Conservation (phyloP, 2,113 vertebrate species). For the Calyptommatus sinebrachiatus region DNA sequence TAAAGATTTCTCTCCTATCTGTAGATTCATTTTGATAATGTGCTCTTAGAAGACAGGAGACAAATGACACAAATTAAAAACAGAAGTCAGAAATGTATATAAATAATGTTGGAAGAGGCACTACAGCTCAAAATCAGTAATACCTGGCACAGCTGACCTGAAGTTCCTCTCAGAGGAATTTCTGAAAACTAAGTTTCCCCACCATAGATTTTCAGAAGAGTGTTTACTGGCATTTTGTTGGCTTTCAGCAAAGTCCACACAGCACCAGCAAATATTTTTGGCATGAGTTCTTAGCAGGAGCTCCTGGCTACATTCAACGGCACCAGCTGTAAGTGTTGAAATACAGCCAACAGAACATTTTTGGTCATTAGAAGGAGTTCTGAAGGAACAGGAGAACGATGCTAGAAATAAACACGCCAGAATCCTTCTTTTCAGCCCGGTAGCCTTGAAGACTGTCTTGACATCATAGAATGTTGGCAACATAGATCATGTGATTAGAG, state of each 20-base stretch:
- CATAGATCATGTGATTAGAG: neutral
- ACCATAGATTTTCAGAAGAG: no score
- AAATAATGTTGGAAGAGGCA: neutral
- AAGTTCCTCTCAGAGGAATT: no score
- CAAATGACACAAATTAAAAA: neutral
- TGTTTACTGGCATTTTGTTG: no score
- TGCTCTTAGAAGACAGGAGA: neutral
- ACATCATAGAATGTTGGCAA: conserved; percentile 5
- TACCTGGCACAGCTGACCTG: no score
- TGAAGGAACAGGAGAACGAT: neutral
- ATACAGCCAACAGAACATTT: no score
- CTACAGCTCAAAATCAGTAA: neutral
- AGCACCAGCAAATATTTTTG: no score
- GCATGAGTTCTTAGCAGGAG: no score
- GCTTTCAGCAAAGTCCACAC: no score
- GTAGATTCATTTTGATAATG: neutral
- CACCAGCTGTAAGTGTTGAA: no score
- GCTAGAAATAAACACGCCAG: neutral
- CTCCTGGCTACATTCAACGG: no score
- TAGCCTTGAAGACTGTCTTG: neutral
- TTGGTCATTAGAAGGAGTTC: no score
- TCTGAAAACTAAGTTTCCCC: no score
- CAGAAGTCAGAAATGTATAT: neutral
- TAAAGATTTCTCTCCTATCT: neutral
- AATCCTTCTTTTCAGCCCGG: neutral